These are phyloP conservation scores for Protophormia terraenovae DNA, from an alignment of 2,888 invertebrate species.

Conservation along the genomic window DNA sequence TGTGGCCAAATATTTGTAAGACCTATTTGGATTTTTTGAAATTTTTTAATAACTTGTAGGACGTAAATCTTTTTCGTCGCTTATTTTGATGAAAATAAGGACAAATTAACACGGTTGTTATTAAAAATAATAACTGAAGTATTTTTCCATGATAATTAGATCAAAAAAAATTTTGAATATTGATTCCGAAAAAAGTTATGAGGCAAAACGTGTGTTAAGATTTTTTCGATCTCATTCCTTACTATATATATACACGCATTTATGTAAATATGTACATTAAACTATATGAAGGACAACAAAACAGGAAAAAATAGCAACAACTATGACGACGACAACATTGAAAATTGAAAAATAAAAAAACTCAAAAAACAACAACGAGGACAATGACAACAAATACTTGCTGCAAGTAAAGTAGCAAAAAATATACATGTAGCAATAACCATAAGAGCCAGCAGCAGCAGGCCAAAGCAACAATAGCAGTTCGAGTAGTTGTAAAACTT, in stretches of 20 bases:
- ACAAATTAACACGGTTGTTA: too few relatives aligned
- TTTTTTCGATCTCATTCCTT: too few relatives aligned
- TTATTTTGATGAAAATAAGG: too few relatives aligned
- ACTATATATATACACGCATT: not conserved
- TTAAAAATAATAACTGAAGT: too few relatives aligned
- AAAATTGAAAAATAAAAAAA: not conserved
- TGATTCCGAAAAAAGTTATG: too few relatives aligned
- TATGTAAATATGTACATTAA: not conserved
- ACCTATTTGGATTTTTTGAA: too few relatives aligned
- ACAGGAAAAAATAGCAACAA: not conserved
- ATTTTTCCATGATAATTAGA: too few relatives aligned
- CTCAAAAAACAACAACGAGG: conserved; percentile 8
- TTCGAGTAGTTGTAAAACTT: conserved; percentile 36
- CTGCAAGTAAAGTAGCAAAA: not conserved
- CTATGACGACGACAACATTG: not conserved
- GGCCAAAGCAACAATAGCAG: conserved; percentile 21
- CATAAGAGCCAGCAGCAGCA: not conserved
- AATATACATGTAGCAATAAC: not conserved
- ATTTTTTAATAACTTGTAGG: too few relatives aligned
- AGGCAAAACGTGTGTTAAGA: too few relatives aligned
- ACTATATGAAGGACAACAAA: conserved; percentile 37
- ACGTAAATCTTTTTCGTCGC: too few relatives aligned
- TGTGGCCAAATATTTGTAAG: too few relatives aligned
- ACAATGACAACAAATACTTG: conserved; percentile 28
- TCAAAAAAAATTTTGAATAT: too few relatives aligned